Evolutionary conservation across 2,888 invertebrate species (phyloP).

Genomic region (Ectemnius continuus): DNA sequence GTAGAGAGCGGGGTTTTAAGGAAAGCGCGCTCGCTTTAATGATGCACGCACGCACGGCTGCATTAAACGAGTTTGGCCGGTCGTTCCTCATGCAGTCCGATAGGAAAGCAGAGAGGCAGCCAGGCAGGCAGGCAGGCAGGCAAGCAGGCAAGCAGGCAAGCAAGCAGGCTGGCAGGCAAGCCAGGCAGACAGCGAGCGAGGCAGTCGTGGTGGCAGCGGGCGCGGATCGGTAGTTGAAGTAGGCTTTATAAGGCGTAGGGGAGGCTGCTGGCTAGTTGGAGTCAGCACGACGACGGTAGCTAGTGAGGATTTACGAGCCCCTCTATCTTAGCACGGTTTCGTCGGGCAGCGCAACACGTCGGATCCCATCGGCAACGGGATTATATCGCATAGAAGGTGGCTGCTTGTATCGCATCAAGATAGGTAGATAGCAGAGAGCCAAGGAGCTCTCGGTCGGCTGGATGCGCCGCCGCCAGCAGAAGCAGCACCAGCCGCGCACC

Average conservation of each 20-base stretch:
- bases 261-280: conserved; percentile 65
- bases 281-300: conserved; percentile 69
- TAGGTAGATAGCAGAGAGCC: conserved; percentile 65
- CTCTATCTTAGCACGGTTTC: conserved; percentile 70
- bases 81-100: conserved; percentile 32
- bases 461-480: conserved; percentile 43
- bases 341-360: conserved; percentile 70
- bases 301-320: conserved; percentile 75
- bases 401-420: conserved; percentile 71
- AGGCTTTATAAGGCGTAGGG: conserved; percentile 64
- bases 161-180: too few relatives aligned
- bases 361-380: conserved; percentile 76
- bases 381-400: conserved; percentile 73
- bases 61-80: conserved; percentile 16
- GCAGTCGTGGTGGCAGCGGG: conserved; percentile 31
- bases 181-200: too few relatives aligned
- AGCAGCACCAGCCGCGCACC: conserved; percentile 16
- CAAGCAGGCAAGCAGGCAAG: too few relatives aligned
- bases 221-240: conserved; percentile 59
- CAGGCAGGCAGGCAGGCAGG: too few relatives aligned
- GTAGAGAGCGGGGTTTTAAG: conserved; percentile 4
- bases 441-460: conserved; percentile 40
- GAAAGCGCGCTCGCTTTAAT: conserved; percentile 21
- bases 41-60: conserved; percentile 15
- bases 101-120: conserved; percentile 17